Conservation (phyloP, 2,888 invertebrate genomes). For the Chrysodeixis includens region DNA sequence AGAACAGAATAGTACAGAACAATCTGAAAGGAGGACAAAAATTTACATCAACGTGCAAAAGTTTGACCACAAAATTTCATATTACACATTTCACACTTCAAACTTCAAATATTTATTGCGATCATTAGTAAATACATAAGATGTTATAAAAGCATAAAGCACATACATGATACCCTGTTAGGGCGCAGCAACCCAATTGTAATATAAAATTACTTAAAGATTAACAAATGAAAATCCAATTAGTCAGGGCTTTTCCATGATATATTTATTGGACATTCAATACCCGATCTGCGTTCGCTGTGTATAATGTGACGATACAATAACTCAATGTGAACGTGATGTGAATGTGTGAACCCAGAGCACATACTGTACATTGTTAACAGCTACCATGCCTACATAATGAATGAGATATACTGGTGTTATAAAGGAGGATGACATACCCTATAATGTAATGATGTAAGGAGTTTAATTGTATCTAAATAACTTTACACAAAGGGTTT, state of each 20-base stretch:
- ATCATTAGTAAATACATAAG: too few species aligned
- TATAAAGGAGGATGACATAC: neutral
- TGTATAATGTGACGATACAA: neutral
- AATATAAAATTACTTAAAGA: neutral
- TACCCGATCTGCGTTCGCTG: neutral
- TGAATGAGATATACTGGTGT: neutral
- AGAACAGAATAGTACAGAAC: too few species aligned
- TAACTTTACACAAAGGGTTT: too few species aligned
- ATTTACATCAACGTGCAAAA: too few species aligned
- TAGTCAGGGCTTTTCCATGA: neutral
- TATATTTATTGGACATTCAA: neutral
- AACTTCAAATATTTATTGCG: too few species aligned
- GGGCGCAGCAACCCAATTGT: too few species aligned
- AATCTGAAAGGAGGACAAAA: too few species aligned
- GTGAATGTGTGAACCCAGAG: neutral
- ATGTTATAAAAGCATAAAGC: too few species aligned
- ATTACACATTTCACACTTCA: too few species aligned
- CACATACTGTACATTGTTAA: constrained; percentile 6
- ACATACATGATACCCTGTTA: too few species aligned
- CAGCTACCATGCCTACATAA: constrained; percentile 9
- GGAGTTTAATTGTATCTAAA: too few species aligned
- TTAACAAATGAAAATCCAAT: neutral
- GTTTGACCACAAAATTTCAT: too few species aligned
- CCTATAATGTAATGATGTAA: neutral
- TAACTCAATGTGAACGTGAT: constrained; percentile 14